These are phyloP conservation scores for Bolinopsis microptera DNA, from an alignment of 37 sponge, comb jelly and placozoan genomes.

Conservation along the genomic window DNA sequence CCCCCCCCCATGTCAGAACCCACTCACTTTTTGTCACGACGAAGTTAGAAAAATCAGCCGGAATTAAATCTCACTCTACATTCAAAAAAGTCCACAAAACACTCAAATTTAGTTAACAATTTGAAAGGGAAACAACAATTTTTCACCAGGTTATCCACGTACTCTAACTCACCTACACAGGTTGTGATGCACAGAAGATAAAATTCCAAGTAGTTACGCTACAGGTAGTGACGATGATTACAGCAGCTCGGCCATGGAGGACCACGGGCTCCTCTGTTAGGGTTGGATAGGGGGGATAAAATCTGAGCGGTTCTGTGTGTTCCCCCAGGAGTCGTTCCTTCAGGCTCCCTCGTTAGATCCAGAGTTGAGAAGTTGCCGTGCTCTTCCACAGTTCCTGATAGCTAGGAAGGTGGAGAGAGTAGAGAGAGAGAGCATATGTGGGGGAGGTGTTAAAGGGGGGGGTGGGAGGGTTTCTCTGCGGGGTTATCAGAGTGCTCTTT, in stretches of 20 bases:
- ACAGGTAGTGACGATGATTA: constrained; percentile 80
- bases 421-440: background rate
- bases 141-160: too few species aligned
- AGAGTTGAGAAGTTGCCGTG: constrained; percentile 71
- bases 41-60: too few species aligned
- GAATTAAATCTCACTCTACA: too few species aligned
- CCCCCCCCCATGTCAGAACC: too few species aligned
- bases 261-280: constrained; percentile 74
- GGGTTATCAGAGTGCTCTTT: constrained; percentile 10
- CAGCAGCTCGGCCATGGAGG: constrained; percentile 72
- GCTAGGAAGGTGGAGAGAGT: constrained; percentile 59
- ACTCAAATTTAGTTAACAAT: too few species aligned
- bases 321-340: constrained; percentile 79
- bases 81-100: too few species aligned
- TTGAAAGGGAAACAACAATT: too few species aligned
- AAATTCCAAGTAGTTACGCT: constrained; percentile 74
- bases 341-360: constrained; percentile 50
- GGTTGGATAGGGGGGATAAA: too few species aligned
- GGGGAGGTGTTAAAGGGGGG: background rate
- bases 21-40: too few species aligned
- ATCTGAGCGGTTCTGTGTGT: constrained; percentile 78
- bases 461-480: too few species aligned
- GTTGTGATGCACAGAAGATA: constrained; percentile 72
- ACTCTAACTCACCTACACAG: too few species aligned
- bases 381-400: constrained; percentile 82